A percentile compares a stretch with the other conserved stretches of the same genome.
These are phyloP conservation scores for Ageneiosus marmoratus DNA, from an alignment of 2,113 vertebrate genomes.

Conservation along the genomic window DNA sequence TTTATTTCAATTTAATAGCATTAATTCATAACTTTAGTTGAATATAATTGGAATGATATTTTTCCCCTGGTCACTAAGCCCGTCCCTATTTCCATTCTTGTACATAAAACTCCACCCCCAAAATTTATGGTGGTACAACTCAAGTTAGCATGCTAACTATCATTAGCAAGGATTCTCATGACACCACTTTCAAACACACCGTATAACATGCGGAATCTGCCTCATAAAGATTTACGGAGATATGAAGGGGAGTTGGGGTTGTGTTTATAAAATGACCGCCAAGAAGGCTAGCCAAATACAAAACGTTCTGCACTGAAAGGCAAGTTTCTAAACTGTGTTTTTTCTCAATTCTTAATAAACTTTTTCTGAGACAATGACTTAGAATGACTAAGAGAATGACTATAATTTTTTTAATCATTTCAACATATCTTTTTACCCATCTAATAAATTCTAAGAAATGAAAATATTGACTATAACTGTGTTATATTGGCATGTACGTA, in stretches of 20 bases:
- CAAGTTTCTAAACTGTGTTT: not conserved
- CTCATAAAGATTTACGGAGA: not conserved
- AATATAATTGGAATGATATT: not conserved
- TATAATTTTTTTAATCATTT: not conserved
- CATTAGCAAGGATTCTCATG: not conserved
- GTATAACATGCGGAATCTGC: not conserved
- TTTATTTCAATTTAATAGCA: not conserved
- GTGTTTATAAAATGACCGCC: not conserved
- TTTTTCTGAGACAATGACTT: not conserved
- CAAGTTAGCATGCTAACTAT: not conserved
- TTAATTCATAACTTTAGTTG: not conserved
- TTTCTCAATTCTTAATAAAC: not conserved
- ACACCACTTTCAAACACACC: too few relatives aligned
- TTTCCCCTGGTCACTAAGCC: not conserved
- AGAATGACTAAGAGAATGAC: too few relatives aligned
- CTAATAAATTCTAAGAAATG: not conserved
- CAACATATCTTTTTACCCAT: not conserved
- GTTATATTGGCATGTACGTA: too few relatives aligned
- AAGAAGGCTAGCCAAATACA: not conserved
- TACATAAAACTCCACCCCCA: not conserved
- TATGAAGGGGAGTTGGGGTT: not conserved
- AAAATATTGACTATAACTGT: too few relatives aligned
- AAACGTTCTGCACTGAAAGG: not conserved
- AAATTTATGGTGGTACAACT: too few relatives aligned
- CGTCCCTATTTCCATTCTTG: not conserved